A percentile compares a stretch with the other conserved stretches of the same genome.
Conservation (phyloP, 1,140 invertebrate species). For the Fragariocoptes setiger region DNA sequence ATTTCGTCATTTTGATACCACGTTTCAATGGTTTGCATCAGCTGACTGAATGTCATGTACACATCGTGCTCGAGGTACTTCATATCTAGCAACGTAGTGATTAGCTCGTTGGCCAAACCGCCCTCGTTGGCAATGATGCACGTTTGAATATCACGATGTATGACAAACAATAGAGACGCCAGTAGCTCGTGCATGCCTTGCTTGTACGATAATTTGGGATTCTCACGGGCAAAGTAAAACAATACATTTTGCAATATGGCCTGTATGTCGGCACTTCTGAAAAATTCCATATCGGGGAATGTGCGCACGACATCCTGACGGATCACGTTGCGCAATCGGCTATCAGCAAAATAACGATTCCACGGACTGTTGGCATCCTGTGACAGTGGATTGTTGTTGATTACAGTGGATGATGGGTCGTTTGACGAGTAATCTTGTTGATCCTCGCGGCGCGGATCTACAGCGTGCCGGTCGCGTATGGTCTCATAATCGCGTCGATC, state of each 20-base stretch:
- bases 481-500: neutral
- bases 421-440: neutral
- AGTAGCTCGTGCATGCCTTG: constrained; percentile 52
- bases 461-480: neutral
- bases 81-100: constrained; percentile 6
- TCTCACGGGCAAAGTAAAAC: constrained; percentile 36
- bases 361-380: constrained; percentile 29
- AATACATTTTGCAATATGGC: constrained; percentile 34
- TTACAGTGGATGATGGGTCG: neutral
- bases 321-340: constrained; percentile 34
- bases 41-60: constrained; percentile 27
- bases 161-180: constrained; percentile 36
- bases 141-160: constrained; percentile 34
- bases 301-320: constrained; percentile 44
- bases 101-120: constrained; percentile 2
- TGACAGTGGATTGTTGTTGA: neutral
- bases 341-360: constrained; percentile 47
- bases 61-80: constrained; percentile 8
- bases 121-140: constrained; percentile 21
- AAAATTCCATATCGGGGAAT: constrained; percentile 42
- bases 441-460: neutral
- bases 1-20: constrained; percentile 29
- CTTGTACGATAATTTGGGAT: constrained; percentile 34
- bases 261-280: constrained; percentile 29
- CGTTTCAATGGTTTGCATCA: constrained; percentile 34